Base-by-base conservation (phyloP, 37 sponge, comb jelly and placozoan genomes). In the Oscarella lobularis region DNA sequence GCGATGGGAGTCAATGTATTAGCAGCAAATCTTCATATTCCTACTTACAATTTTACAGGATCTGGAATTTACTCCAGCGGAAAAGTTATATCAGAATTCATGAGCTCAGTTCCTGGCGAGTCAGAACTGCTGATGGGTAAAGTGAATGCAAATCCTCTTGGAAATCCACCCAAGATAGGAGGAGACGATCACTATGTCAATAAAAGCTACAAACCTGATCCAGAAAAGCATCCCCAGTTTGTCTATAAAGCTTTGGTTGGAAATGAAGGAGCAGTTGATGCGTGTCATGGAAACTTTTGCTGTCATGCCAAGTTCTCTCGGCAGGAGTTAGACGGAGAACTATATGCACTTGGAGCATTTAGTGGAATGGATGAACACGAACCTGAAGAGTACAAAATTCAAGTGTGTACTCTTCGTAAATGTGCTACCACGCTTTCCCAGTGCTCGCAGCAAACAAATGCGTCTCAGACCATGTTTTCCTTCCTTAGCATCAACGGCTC, bases 41-140 rank as follows among this genome's bases (percentile, higher is more conserved):
- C 68, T 30, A 40, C 5, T 3, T 67, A 72, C 33, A 33, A 34
- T 37, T 35, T 31, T 29, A 80, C 84, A 34, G 87, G 87, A 0
- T 83, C 84, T 79, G 87, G 87, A 0, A 83, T 87, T 14, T 87
- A 87, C 36, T 48, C 60, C 14, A 20, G 35, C 31, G 71, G 60
- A 27, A 9, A 48, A 27, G 60, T 20, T 27, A 9, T 48, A 20
- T 27, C 9, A 48, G 9, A 9, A 48, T 48, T 48, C 60, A 20
- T 20, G 60, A 48, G 60, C 20, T 48, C 9, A n/a, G n/a, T n/a
- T 48, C 14, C 60, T 9, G 60, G 20, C 9, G 20, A 48, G 14
- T 27, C 20, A 9, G 60, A 48, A 9, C 9, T 20, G 9, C 60
- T 48, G 60, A 9, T 48, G 9, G 60, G 9, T 48, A 20, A 9